phyloP scores from a whole-genome alignment of 2,888 invertebrate species.

The Escarpia spicata region DNA sequence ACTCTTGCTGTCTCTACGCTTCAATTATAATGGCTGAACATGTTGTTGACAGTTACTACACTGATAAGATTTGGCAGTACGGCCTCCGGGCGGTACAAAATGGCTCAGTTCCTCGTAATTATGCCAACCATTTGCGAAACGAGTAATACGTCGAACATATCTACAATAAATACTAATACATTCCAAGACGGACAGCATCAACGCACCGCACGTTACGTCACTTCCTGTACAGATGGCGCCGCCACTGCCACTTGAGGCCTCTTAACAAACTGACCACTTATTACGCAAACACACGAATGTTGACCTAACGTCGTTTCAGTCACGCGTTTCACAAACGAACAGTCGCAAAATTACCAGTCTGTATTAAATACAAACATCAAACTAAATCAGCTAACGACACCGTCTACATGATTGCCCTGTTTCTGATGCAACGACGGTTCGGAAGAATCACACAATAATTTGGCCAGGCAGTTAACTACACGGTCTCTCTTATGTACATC shows the following conservation, averaged over 20 bases:
- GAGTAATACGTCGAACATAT: background rate
- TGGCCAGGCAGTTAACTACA: background rate
- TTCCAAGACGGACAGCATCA: background rate
- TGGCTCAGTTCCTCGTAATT: background rate
- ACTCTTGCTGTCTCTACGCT: background rate
- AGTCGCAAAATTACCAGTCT: background rate
- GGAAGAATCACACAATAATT: constrained; percentile 1
- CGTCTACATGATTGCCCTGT: background rate
- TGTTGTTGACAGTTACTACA: background rate
- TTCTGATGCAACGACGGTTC: background rate
- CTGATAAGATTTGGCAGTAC: background rate
- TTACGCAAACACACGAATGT: background rate
- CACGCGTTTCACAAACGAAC: background rate
- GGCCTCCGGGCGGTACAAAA: background rate
- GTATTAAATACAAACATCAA: background rate
- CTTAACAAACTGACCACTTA: background rate
- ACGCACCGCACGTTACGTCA: background rate
- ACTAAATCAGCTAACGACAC: background rate
- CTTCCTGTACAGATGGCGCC: background rate
- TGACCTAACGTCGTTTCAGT: background rate
- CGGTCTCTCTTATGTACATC: background rate
- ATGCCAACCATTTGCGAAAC: background rate
- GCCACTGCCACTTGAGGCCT: background rate
- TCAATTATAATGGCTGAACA: background rate
- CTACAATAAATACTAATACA: constrained; percentile 11